Base-by-base conservation (phyloP, 1,140 invertebrate species). In the Melitaea cinxia region DNA sequence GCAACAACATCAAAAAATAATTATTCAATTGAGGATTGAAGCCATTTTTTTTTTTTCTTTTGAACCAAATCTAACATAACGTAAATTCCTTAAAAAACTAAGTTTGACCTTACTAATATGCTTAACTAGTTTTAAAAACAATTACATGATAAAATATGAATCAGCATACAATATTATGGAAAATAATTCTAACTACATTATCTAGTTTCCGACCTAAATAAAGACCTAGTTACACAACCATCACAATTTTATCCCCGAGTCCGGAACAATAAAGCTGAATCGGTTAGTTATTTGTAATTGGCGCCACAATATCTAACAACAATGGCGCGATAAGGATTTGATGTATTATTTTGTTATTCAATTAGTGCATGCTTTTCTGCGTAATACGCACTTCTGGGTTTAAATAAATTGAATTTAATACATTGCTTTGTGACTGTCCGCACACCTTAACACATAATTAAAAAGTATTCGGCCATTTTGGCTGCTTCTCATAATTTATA, bases 291-390 rank as follows among this genome's bases (percentile, higher is more conserved):
- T 72, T 74, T 74, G 72, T 71, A 74, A 74, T 74, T 71, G 74
- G 68, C 73, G 73, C 68, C 70, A 70, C 65, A 66, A 59, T 77
- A 77, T 72, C 67, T 73, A 53, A 64, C 62, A 71, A 70, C 68
- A 70, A 68, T 65, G 55, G 30, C 53, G 28, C 24, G 78, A 81
- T 82, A 84, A 81, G 70, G 69, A 23, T 23, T 70, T 80, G 80
- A 85, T 80, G 77, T 77, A 83, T 85, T 80, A 83, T 82, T 82
- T 80, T 78, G 80, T 75, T 54, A 39, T 56, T 78, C 79, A 82
- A 84, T 82, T 84, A 82, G 80, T 74, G 72, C 62, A 65, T 72
- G 66, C 66, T 70, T 68, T 71, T 47, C 53, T 42, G 35, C 15
- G 50, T 37, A 49, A 55, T 65, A 68, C 42, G 61, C 65, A 70